Base-by-base conservation (phyloP, 2,113 vertebrate species). In the Nothocercus nigrocapillus region DNA sequence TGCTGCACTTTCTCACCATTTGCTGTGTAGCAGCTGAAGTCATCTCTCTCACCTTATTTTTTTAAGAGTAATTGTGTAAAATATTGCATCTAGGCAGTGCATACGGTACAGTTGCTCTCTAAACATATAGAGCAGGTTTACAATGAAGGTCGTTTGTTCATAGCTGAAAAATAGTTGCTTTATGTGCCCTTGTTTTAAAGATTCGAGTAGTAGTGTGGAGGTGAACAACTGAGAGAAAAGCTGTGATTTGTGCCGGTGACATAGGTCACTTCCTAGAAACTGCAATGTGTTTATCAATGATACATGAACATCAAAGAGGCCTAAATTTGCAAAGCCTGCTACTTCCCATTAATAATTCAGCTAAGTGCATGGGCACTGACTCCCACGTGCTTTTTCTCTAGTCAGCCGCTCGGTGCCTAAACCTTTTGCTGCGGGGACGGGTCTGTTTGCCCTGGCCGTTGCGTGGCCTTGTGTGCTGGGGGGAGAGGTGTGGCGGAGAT, bases 281-380 rank as follows among this genome's bases (percentile, higher is more conserved):
- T n/a, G n/a, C 58, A 69, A 7, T 70, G 93, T 11, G 3, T 91
- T 85, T 82, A 76, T 85, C 78, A 82, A 42, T 85, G 89, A 66
- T 85, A 82, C 24, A 76, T 85, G 93, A 95, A 59, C 54, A 89
- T 54, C 59, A 91, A 74, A 95, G 42, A 82, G 67, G 49, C 25
- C 44, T 82, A 81, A 77, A 68, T 66, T 89, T 54, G 83, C 64
- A 73, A 73, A 84, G 56, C 74, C 59, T 93, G 78, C 36, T 74
- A 5, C 82, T 93, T 91, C 21, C 72, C 63, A 82, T 95, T 82
- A 96, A 95, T 96, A 88, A 93, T 95, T 85, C 67, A 96, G 32
- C 24, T 36, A 89, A 91, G 94, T 85, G 63, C 5, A 5, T 85
- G 94, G 82, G 36, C 75, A 54, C 12, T 82, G 69, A 70, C 19